Conservation (phyloP, 23 tunicate species). For the Halocynthia roretzi region DNA sequence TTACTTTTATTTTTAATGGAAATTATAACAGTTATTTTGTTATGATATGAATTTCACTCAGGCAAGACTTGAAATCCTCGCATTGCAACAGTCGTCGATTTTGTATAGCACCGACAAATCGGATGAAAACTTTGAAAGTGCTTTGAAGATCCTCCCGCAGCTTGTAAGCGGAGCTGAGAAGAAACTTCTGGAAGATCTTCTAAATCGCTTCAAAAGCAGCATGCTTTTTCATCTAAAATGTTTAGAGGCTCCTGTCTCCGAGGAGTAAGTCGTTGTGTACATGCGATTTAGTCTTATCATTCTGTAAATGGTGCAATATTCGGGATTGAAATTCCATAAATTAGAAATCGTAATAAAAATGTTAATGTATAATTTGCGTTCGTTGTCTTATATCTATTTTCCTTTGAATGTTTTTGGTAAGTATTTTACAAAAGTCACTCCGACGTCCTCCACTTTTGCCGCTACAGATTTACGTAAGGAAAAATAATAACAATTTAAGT, state of each 20-base stretch:
- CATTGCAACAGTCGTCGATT: slow-evolving; percentile 53
- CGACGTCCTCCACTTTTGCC: too few species aligned
- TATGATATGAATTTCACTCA: slow-evolving; percentile 14
- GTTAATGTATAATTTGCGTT: too few species aligned
- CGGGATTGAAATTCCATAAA: too few species aligned
- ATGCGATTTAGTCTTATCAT: too few species aligned
- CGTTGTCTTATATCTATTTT: too few species aligned
- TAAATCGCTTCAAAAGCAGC: slow-evolving; percentile 58
- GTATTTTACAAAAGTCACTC: too few species aligned
- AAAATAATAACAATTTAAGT: too few species aligned
- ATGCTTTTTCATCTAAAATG: slow-evolving; percentile 67
- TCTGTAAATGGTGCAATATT: too few species aligned
- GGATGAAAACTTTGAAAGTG: slow-evolving; percentile 43
- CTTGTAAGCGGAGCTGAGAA: slow-evolving; percentile 25
- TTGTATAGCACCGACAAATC: slow-evolving; percentile 4
- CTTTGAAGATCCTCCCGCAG: slow-evolving; percentile 32
- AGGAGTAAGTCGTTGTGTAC: too few species aligned
- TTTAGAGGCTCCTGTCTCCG: slow-evolving; percentile 17
- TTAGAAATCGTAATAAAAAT: too few species aligned
- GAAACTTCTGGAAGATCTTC: slow-evolving; percentile 33
- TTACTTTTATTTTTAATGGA: background rate
- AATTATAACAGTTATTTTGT: background rate
- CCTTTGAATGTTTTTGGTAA: too few species aligned
- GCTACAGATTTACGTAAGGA: too few species aligned
- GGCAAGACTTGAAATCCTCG: slow-evolving; percentile 60